Evolutionary conservation across 2,113 vertebrate genomes (phyloP).

Genomic region (Ancistrus triradiatus): DNA sequence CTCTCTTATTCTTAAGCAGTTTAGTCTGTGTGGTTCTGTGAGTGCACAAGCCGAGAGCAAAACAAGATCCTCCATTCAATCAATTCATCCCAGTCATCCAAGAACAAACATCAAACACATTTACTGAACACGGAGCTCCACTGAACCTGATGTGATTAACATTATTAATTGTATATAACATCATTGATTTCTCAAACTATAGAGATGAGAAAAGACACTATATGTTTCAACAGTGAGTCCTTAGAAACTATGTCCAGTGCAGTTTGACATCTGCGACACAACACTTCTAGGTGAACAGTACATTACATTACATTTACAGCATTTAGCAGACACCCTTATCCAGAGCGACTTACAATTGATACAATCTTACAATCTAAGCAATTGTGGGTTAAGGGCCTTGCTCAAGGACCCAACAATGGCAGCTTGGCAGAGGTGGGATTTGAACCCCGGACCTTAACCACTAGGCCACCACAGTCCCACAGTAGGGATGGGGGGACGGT

Average conservation of each 20-base stretch:
- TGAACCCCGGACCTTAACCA: too few species aligned
- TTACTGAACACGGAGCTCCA: conserved; percentile 62
- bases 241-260: neutral
- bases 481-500: too few species aligned
- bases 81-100: conserved; percentile 65
- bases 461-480: too few species aligned
- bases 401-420: too few species aligned
- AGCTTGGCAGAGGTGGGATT: too few species aligned
- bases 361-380: too few species aligned
- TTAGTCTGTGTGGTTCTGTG: conserved; percentile 38
- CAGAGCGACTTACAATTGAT: too few species aligned
- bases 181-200: conserved; percentile 63
- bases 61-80: conserved; percentile 66
- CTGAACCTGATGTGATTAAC: conserved; percentile 66
- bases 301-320: too few species aligned
- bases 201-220: conserved; percentile 57
- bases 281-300: neutral
- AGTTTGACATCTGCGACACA: conserved; percentile 5
- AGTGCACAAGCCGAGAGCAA: conserved; percentile 57
- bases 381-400: too few species aligned
- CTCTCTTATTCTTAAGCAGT: conserved; percentile 38
- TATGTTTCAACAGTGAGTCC: conserved; percentile 33
- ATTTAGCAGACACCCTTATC: too few species aligned
- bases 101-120: conserved; percentile 70
- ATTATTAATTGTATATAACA: conserved; percentile 57